Conservation (phyloP, 2,888 invertebrate genomes). For the Pycnomerus fuliginosus region DNA sequence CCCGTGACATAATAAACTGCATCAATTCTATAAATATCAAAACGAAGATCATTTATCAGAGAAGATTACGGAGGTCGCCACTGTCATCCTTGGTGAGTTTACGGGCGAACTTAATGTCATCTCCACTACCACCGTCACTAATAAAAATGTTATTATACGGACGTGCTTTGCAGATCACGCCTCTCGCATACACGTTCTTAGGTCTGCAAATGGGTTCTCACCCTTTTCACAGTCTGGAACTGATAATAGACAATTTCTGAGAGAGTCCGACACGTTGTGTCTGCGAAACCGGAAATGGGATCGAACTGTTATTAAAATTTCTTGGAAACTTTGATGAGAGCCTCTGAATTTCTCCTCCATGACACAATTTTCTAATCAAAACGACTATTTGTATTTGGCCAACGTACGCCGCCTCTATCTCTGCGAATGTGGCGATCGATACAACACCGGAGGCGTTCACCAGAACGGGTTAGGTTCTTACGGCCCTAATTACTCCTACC, state of each 20-base stretch:
- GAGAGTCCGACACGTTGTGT: too few relatives aligned
- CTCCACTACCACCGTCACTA: slow-evolving; percentile 46
- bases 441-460: slow-evolving; percentile 30
- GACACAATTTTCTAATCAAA: too few relatives aligned
- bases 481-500: slow-evolving; percentile 38
- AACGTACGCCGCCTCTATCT: too few relatives aligned
- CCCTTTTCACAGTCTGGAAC: slow-evolving; percentile 25
- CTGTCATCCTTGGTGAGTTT: slow-evolving; percentile 44
- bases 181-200: slow-evolving; percentile 28
- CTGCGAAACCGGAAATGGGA: too few relatives aligned
- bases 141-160: slow-evolving; percentile 51
- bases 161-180: slow-evolving; percentile 42
- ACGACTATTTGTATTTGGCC: too few relatives aligned
- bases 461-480: slow-evolving; percentile 37
- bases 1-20: slow-evolving; percentile 35
- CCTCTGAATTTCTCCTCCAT: too few relatives aligned
- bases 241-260: slow-evolving; percentile 27
- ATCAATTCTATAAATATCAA: slow-evolving; percentile 43
- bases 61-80: slow-evolving; percentile 42
- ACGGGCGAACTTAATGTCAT: slow-evolving; percentile 48
- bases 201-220: slow-evolving; percentile 23
- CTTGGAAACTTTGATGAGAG: too few relatives aligned
- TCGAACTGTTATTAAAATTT: too few relatives aligned
- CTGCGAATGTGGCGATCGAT: too few relatives aligned
- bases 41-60: slow-evolving; percentile 43